Evolutionary conservation across 1,140 invertebrate species (phyloP).

Genomic region (Micrasema minimum): DNA sequence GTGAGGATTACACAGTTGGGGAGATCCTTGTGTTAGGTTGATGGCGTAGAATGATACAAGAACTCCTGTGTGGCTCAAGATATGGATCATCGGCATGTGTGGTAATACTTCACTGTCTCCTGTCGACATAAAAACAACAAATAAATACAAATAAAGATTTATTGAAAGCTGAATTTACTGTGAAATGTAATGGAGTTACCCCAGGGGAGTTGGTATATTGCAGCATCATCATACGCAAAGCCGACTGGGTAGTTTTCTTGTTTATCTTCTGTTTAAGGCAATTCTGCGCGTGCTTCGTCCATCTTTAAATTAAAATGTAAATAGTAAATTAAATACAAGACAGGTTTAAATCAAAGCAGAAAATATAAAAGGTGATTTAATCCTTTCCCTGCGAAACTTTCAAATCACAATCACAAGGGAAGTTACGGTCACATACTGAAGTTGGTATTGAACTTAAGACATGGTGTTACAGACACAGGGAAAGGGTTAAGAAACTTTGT

Average conservation of each 20-base stretch:
- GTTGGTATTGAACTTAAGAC: too few relatives aligned
- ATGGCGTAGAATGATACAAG: conserved; percentile 78
- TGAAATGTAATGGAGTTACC: conserved; percentile 58
- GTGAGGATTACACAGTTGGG: conserved; percentile 69
- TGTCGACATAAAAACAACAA: conserved; percentile 52
- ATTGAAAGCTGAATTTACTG: too few relatives aligned
- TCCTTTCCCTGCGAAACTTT: too few relatives aligned
- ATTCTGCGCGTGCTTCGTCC: conserved; percentile 78
- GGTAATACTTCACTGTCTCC: conserved; percentile 70
- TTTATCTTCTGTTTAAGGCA: conserved; percentile 74
- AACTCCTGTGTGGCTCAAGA: conserved; percentile 77
- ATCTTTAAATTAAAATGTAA: too few relatives aligned
- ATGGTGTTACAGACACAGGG: too few relatives aligned
- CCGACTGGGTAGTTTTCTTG: conserved; percentile 81
- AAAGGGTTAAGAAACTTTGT: too few relatives aligned
- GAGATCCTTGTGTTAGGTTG: conserved; percentile 68
- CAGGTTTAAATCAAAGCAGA: too few relatives aligned
- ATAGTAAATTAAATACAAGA: conserved; percentile 41
- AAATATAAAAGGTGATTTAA: too few relatives aligned
- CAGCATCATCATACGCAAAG: conserved; percentile 73
- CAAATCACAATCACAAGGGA: too few relatives aligned
- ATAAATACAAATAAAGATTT: conserved; percentile 52
- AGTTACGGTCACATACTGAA: too few relatives aligned
- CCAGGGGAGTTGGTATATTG: conserved; percentile 70
- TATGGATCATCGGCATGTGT: conserved; percentile 73